These are phyloP conservation scores for Numenius phaeopus DNA, from an alignment of 2,797 vertebrate genomes.

Conservation along the genomic window DNA sequence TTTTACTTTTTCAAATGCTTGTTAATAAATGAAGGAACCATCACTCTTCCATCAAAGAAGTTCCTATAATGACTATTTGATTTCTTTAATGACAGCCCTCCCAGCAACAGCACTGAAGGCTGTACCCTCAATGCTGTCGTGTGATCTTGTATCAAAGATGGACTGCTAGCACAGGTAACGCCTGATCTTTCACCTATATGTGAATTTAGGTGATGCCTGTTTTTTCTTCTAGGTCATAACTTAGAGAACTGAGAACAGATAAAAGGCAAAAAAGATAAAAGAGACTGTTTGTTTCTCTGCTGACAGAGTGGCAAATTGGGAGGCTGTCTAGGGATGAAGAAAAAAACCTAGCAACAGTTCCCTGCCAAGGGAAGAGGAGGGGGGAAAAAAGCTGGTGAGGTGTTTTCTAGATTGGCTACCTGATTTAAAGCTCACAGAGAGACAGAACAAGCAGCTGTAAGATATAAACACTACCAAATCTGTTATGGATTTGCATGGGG, in stretches of 20 bases:
- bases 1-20: background rate
- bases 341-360: background rate
- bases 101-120: background rate
- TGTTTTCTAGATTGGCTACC: background rate
- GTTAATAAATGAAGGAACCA: background rate
- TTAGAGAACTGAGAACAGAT: background rate
- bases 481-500: background rate
- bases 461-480: background rate
- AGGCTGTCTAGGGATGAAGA: background rate
- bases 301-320: background rate
- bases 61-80: fast-evolving
- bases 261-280: slow-evolving; percentile 25
- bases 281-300: background rate
- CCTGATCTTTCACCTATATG: background rate
- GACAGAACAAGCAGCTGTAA: background rate
- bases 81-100: background rate
- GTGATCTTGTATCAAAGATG: background rate
- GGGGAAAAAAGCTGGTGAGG: background rate
- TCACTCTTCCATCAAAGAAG: background rate
- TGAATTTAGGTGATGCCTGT: background rate
- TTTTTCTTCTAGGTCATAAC: background rate
- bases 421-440: background rate
- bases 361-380: background rate
- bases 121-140: background rate
- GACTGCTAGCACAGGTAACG: background rate